phyloP scores from a whole-genome alignment of 2,797 vertebrate species.

The Cyclopterus lumpus region DNA sequence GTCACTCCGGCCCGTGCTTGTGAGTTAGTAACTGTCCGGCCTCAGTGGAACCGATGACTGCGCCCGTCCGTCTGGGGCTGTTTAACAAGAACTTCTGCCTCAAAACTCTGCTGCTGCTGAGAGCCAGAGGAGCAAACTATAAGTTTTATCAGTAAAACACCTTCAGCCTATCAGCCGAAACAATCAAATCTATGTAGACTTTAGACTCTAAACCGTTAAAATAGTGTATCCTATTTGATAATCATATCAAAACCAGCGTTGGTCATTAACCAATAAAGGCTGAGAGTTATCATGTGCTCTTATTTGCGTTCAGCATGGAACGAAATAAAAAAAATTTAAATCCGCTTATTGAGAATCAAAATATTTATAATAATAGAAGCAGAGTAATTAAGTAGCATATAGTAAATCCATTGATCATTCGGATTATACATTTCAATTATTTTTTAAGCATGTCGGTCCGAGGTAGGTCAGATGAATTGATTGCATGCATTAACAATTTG shows the following conservation, averaged over 20 bases:
- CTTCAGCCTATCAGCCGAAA: conserved; percentile 24
- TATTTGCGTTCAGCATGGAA: conserved; percentile 31
- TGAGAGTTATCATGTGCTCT: conserved; percentile 55
- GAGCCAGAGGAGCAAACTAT: conserved; percentile 36
- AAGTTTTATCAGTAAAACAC: conserved; percentile 49
- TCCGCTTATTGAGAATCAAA: background rate
- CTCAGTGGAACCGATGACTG: conserved; percentile 41
- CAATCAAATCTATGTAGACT: conserved; percentile 28
- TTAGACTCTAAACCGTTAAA: conserved; percentile 11
- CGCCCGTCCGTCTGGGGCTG: conserved; percentile 49
- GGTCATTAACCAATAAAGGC: conserved; percentile 41
- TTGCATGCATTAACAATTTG: background rate
- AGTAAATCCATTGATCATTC: background rate
- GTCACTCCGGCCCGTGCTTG: conserved; percentile 36
- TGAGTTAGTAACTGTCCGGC: conserved; percentile 44
- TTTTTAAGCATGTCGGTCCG: background rate
- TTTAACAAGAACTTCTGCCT: conserved; percentile 47
- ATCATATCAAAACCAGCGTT: conserved; percentile 62
- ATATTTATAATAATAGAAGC: background rate
- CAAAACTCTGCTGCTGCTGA: conserved; percentile 36
- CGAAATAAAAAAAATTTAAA: conserved; percentile 1
- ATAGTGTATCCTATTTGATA: conserved; percentile 40
- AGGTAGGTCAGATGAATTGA: background rate
- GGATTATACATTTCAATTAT: background rate
- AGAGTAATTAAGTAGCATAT: background rate